Evolutionary conservation across 2,888 invertebrate genomes (phyloP).

Genomic region (Mythimna loreyi): DNA sequence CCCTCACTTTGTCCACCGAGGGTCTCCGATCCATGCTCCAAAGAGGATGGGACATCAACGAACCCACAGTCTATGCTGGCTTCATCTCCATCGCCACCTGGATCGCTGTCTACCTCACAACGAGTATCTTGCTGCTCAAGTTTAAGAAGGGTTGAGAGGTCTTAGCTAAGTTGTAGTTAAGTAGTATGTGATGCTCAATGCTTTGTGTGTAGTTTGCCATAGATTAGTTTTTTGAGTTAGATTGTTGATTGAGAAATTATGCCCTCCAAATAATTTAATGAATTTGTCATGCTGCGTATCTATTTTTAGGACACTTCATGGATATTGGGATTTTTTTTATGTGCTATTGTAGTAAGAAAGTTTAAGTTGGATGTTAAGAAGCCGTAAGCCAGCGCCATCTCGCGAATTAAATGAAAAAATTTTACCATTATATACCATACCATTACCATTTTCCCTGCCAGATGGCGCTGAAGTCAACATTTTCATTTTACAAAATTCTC

Average conservation of each 20-base stretch:
- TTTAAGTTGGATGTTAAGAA: too few relatives aligned
- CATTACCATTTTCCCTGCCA: too few relatives aligned
- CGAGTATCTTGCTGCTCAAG: conserved; percentile 94
- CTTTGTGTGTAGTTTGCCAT: conserved; percentile 40
- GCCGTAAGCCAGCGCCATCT: too few relatives aligned
- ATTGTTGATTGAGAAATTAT: conserved; percentile 10
- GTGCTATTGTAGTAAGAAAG: too few relatives aligned
- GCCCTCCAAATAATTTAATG: background rate
- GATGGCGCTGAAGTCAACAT: too few relatives aligned
- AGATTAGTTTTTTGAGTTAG: conserved; percentile 37
- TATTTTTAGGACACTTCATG: background rate
- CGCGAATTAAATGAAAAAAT: too few relatives aligned
- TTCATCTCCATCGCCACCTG: conserved; percentile 95
- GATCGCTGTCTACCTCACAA: conserved; percentile 94
- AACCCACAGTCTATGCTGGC: conserved; percentile 95
- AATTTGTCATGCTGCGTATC: background rate
- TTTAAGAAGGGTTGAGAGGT: conserved; percentile 94
- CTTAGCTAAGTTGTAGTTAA: background rate
- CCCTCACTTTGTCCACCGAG: conserved; percentile 97
- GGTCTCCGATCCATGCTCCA: conserved; percentile 96
- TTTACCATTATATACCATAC: too few relatives aligned
- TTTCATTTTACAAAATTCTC: too few relatives aligned
- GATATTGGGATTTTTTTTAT: background rate
- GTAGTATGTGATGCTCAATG: conserved; percentile 48
- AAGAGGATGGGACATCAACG: conserved; percentile 94